Conservation (phyloP, 2,888 invertebrate species). For the Melanargia galathea region DNA sequence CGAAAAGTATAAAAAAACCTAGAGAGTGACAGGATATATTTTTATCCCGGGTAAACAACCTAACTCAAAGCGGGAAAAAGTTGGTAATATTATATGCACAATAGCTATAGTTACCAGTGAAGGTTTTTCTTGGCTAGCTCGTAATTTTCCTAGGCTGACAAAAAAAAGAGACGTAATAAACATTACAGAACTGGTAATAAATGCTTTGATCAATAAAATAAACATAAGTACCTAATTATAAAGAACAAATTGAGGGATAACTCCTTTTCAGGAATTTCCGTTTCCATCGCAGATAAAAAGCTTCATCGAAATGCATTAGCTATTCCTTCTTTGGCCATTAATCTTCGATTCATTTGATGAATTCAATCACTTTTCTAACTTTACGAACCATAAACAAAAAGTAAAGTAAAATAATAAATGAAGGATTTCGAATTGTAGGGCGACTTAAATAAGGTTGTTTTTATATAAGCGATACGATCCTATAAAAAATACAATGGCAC, state of each 20-base stretch:
- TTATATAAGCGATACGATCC: background rate
- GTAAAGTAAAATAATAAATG: background rate
- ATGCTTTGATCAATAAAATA: slow-evolving; percentile 12
- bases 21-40: too few relatives aligned
- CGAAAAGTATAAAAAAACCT: too few relatives aligned
- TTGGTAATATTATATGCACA: too few relatives aligned
- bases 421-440: background rate
- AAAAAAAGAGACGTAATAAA: background rate
- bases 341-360: background rate
- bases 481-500: background rate
- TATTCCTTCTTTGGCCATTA: background rate
- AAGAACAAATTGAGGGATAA: slow-evolving; percentile 15
- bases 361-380: slow-evolving; percentile 1
- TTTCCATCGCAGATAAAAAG: background rate
- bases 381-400: background rate
- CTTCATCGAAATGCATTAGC: background rate
- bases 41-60: too few relatives aligned
- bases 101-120: too few relatives aligned
- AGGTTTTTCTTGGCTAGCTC: too few relatives aligned
- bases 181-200: background rate
- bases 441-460: background rate
- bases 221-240: too few relatives aligned
- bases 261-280: background rate
- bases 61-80: too few relatives aligned
- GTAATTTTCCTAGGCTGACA: background rate